Evolutionary conservation across 2,888 invertebrate species (phyloP), one percentile per base, ranked within the genome.

Genomic region (Kryphioiulus occultus): DNA sequence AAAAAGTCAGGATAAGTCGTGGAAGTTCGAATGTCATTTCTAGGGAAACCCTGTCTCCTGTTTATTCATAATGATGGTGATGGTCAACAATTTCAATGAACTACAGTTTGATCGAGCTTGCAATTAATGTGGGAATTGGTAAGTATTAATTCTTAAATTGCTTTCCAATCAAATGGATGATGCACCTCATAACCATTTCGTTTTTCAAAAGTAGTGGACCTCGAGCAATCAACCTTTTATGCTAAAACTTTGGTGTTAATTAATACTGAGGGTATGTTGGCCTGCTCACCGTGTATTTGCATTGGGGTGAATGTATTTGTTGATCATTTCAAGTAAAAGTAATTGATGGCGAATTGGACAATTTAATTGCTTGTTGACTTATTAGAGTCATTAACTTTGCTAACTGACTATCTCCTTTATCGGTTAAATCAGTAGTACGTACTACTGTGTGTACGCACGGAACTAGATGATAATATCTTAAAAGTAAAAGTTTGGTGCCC

Each of bases 261-360:
- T 10, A 78, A 78, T 30, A 1, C 5, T 30, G 10, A 12, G 78
- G 26, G 78, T 78, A 12, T 78, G 78, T 78, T 78, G 78, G 78
- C 78, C 78, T 30, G 26, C 12, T 30, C 26, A 15, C 30, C 26
- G 30, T 7, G 7, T n/a, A 26, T 68, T 22, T 12, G n/a, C 26
- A 30, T 30, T 10, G 78, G 30, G 78, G 78, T 78, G 26, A 78
- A 78, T 78, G 78, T 15, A 78, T 78, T 78, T 78, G 30, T 30
- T 78, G 78, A 78, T 78, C 26, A 78, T 78, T 78, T 30, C 7
- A 78, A 78, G 78, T 78, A 78, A 78, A 78, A 30, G 10, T 78
- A 78, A 78, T 78, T 30, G 78, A 78, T 78, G 30, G 30, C 5
- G 30, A 30, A 78, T 78, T 78, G 78, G 78, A 78, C 78, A 78